These are phyloP conservation scores for Macrosteles quadrilineatus DNA, from an alignment of 1,140 invertebrate genomes.

Conservation along the genomic window DNA sequence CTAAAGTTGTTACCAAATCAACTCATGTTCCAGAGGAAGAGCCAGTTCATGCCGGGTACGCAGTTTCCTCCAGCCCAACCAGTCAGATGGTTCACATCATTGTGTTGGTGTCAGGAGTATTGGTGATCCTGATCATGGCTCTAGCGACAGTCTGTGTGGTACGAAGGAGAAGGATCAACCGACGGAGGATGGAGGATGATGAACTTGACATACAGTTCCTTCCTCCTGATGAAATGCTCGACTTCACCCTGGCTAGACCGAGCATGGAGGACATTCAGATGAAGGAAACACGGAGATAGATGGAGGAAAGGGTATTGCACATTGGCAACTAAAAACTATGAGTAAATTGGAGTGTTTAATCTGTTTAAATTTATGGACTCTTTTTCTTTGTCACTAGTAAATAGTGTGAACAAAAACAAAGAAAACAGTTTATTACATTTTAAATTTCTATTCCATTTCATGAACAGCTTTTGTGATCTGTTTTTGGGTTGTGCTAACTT, in stretches of 20 bases:
- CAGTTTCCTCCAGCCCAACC: background rate
- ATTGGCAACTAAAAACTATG: background rate
- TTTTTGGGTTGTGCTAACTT: no score
- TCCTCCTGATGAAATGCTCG: conserved; percentile 57
- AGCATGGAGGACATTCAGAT: conserved; percentile 17
- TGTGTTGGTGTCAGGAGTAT: background rate
- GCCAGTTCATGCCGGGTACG: no score
- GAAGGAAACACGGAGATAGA: background rate
- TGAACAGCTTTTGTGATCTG: no score
- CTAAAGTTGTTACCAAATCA: no score
- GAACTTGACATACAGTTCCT: conserved; percentile 59
- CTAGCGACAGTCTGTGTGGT: conserved; percentile 44
- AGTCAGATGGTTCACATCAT: background rate
- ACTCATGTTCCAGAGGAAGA: no score
- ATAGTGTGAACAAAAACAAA: no score
- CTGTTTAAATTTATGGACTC: background rate
- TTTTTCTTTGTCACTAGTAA: no score
- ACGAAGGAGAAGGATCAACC: conserved; percentile 46
- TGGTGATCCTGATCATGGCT: conserved; percentile 20
- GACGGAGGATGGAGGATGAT: conserved; percentile 48
- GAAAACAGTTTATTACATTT: no score
- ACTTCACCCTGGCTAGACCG: conserved; percentile 55
- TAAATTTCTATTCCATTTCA: no score
- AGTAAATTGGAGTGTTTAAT: background rate
- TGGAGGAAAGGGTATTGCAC: no score